Evolutionary conservation across 2,888 invertebrate species (phyloP), one percentile per base, ranked within the genome.

Genomic region (Buathra laborator): DNA sequence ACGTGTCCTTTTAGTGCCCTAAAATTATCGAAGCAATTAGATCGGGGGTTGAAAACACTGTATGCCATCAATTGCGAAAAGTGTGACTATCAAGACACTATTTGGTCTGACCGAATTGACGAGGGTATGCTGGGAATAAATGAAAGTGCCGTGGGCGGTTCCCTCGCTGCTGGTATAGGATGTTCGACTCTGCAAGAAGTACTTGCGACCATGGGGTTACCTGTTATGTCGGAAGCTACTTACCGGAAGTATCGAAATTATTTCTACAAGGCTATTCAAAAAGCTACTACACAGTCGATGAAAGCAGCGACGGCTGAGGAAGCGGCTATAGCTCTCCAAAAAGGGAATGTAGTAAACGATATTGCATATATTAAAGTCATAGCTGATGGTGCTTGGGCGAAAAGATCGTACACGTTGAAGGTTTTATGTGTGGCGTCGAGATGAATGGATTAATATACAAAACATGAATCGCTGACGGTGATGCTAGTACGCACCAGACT

Each of bases 401-500:
- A 86, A 66, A 51, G 83, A 59, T 86, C 83, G 1, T 86, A 81
- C 51, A 19, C 16, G 75, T 80, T 0, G 85, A 88, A 67, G 86
- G 88, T 0, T 89, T 90, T 37, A 81, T 77, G 19, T 29, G 43
- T 29, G 88, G 87, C 44, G 16, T 88, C 3, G 80, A 84, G 81
- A 78, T 66, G 72, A 83, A 87, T 75, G 84, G 72, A 7, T 51
- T 86, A 24, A 86, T 86, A 10, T 87, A 82, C 77, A 77, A 62
- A 10, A 56, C 53, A 14, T 32, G 83, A 5, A 80, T 88, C 53
- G 86, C 84, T 1, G 86, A 88, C 62, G 92, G 93, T 7, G 93
- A 93, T 82, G 88, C 90, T 7, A 91, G 90, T 6, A 92, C 92
- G 1, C 90, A 88, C 68, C 84, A 87, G 48, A 87, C 87, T 87